These are phyloP conservation scores for Hyles euphorbiae DNA, from an alignment of 1,140 invertebrate species.

Conservation along the genomic window DNA sequence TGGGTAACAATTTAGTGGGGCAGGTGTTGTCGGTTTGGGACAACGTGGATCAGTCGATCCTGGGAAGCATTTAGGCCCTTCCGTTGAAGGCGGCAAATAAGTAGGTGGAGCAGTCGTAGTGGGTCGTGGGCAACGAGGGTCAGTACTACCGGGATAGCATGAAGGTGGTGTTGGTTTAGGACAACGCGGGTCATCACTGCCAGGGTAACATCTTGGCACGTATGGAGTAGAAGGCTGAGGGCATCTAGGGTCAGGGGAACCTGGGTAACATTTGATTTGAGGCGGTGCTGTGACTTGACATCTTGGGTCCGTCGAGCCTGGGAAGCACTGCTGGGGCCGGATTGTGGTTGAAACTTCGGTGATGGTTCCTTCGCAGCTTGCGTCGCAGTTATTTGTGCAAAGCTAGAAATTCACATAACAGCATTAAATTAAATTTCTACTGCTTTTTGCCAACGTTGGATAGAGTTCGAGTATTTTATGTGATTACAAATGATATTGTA, in stretches of 20 bases:
- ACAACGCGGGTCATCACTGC: slow-evolving; percentile 19
- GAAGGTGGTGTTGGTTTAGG: slow-evolving; percentile 32
- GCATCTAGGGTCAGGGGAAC: slow-evolving; percentile 59
- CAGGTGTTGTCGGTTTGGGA: slow-evolving; percentile 33
- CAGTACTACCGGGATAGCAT: slow-evolving; percentile 17
- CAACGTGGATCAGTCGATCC: slow-evolving; percentile 63
- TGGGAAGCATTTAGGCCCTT: slow-evolving; percentile 42
- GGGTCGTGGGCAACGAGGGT: slow-evolving; percentile 27
- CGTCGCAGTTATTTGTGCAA: slow-evolving; percentile 60
- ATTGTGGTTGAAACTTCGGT: slow-evolving; percentile 48
- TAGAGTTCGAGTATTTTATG: no score
- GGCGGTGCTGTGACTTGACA: slow-evolving; percentile 41
- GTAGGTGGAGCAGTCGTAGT: slow-evolving; percentile 34
- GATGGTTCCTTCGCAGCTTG: slow-evolving; percentile 43
- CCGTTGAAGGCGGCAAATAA: slow-evolving; percentile 38
- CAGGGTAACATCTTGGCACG: slow-evolving; percentile 26
- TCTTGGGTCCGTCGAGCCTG: slow-evolving; percentile 52
- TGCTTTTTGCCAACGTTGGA: no score
- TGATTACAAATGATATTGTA: no score
- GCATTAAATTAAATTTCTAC: no score
- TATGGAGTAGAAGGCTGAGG: slow-evolving; percentile 32
- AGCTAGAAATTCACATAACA: slow-evolving; percentile 42
- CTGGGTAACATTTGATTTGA: slow-evolving; percentile 44
- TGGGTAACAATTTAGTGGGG: slow-evolving; percentile 50
- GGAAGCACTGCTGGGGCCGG: slow-evolving; percentile 47